Evolutionary conservation across 1,140 invertebrate genomes (phyloP).

Genomic region (Drosophila cardini): DNA sequence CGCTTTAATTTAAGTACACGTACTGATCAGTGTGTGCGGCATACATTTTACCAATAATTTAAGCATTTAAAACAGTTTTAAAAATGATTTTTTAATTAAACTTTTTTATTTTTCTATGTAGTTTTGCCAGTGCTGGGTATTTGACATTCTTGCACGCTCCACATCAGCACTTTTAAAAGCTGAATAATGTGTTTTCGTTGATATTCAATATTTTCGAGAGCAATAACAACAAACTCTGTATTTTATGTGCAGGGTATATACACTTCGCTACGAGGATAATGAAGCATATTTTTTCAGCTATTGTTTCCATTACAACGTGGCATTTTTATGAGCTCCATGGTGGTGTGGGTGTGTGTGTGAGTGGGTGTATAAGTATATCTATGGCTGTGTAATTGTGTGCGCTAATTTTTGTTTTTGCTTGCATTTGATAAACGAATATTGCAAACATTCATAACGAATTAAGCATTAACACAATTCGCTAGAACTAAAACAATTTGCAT

Average conservation of each 20-base stretch:
- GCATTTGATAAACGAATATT: constrained; percentile 44
- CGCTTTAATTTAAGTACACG: too few relatives aligned
- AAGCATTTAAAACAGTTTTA: too few relatives aligned
- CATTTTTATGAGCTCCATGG: constrained; percentile 41
- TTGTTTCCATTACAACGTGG: constrained; percentile 41
- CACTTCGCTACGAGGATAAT: constrained; percentile 2
- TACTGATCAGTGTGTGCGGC: too few relatives aligned
- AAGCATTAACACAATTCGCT: constrained; percentile 72
- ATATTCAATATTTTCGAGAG: not conserved
- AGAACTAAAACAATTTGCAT: constrained; percentile 50
- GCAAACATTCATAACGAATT: constrained; percentile 69
- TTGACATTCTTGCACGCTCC: too few relatives aligned
- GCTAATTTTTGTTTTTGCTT: constrained; percentile 48
- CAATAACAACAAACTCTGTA: not conserved
- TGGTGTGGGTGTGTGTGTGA: not conserved
- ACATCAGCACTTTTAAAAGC: too few relatives aligned
- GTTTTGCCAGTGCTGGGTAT: too few relatives aligned
- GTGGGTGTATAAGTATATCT: constrained; percentile 1
- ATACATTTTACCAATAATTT: too few relatives aligned
- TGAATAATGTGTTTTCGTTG: too few relatives aligned
- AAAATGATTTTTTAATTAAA: too few relatives aligned
- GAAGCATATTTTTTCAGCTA: constrained; percentile 19
- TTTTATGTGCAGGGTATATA: constrained; percentile 11
- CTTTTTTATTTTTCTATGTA: too few relatives aligned
- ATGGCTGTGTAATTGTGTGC: constrained; percentile 37